Evolutionary conservation across 2,888 invertebrate genomes (phyloP), one percentile per base, ranked within the genome.

Genomic region (Agrilus cyanescens): DNA sequence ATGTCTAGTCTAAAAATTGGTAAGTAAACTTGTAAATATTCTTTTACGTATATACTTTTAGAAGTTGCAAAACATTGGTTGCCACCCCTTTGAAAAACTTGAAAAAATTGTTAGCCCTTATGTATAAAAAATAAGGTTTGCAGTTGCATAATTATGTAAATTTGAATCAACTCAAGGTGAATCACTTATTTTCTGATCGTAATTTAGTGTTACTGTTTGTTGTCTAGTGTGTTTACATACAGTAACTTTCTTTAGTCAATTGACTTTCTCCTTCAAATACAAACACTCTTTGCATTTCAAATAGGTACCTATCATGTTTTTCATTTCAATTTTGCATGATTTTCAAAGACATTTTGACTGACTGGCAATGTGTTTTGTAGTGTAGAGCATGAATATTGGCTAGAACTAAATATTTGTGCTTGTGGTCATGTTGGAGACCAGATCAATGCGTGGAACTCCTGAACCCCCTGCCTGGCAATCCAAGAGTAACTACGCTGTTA

Each of bases 381-480:
- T 48, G 45, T 53, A 51, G 55, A 55, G 57, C 57, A 56, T 58
- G 56, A 54, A 54, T 57, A 53, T 57, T 50, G 49, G 52, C 54
- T 56, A 56, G 52, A 53, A 55, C 55, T 53, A 54, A 55, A 50
- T 45, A 52, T 43, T 44, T 47, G 49, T 50, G 50, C 47, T 60
- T 59, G 69, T 71, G 73, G 76, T 73, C 75, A 78, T 78, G 78
- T 75, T 78, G 76, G 78, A 78, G 69, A 76, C 77, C 74, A 76
- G 81, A 72, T 81, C 81, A 63, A 74, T 75, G 69, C 80, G 81
- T 69, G 77, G 78, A 74, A 79, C 79, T 71, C 72, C 74, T 62
- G 80, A 80, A 59, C 60, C 56, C 51, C 61, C 71, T 69, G 73
- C 74, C 73, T 76, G 78, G 76, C 74, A 71, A 73, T 69, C 67